Conservation (phyloP, 2,797 vertebrate genomes). For the Gobio occitaniae region DNA sequence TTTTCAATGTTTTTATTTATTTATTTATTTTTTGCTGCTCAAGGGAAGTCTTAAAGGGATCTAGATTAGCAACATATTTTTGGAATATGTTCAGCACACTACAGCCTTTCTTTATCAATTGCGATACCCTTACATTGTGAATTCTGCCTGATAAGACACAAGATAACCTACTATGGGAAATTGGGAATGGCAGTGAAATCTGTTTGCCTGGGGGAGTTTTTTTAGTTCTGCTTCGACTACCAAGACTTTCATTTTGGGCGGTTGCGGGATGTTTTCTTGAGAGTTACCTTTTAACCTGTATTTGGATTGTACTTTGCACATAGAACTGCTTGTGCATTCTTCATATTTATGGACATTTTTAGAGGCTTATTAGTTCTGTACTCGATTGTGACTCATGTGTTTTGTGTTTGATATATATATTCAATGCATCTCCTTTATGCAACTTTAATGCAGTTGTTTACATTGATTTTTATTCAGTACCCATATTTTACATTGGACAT, state of each 20-base stretch:
- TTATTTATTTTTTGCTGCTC: background rate
- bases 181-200: slow-evolving; percentile 23
- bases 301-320: background rate
- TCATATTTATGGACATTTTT: background rate
- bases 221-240: background rate
- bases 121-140: slow-evolving; percentile 13
- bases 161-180: slow-evolving; percentile 18
- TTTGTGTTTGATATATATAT: slow-evolving; percentile 8
- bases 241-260: slow-evolving; percentile 10
- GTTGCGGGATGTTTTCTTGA: background rate
- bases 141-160: slow-evolving; percentile 14
- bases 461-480: slow-evolving; percentile 1
- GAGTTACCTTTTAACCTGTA: slow-evolving; percentile 2
- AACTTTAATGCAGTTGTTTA: slow-evolving; percentile 14
- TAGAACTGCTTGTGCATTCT: background rate
- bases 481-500: slow-evolving; percentile 18
- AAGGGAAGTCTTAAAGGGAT: slow-evolving; percentile 1
- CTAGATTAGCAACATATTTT: slow-evolving; percentile 18
- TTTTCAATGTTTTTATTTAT: background rate
- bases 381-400: background rate
- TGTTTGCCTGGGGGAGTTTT: background rate
- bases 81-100: slow-evolving; percentile 7
- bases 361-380: background rate
- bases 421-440: slow-evolving; percentile 10
- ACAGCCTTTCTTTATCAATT: slow-evolving; percentile 18